Conservation (phyloP, 2,888 invertebrate species). For the Tachina lurida region DNA sequence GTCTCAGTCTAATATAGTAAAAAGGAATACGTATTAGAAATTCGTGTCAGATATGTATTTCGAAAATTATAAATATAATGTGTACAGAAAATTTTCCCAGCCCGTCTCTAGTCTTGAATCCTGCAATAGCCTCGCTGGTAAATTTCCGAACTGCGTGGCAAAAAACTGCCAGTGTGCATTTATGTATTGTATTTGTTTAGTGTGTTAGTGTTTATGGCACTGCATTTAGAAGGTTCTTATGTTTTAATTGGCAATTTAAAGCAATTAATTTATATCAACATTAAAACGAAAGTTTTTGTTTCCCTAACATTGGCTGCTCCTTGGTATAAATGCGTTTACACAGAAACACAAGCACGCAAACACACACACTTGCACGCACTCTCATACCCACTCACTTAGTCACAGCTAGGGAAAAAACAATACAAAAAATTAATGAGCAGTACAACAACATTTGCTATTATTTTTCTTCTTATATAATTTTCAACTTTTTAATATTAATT, state of each 20-base stretch:
- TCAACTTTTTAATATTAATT: constrained; percentile 37
- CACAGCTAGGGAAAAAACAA: not conserved
- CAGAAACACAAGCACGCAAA: not conserved
- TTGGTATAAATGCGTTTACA: not conserved
- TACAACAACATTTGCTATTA: constrained; percentile 22
- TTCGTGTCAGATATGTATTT: too few species aligned
- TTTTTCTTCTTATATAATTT: constrained; percentile 2
- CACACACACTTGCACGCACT: not conserved
- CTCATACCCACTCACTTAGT: too few species aligned
- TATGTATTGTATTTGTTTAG: constrained; percentile 10
- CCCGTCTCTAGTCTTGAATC: too few species aligned
- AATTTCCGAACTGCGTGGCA: constrained; percentile 10
- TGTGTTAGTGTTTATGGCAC: constrained; percentile 23
- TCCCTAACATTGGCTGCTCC: constrained; percentile 14
- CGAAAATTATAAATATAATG: too few species aligned
- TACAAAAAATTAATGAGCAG: constrained; percentile 29
- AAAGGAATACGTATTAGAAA: too few species aligned
- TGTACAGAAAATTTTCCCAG: too few species aligned
- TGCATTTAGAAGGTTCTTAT: constrained; percentile 67
- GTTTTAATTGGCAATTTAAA: constrained; percentile 71
- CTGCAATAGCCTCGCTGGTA: not conserved
- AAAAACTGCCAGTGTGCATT: constrained; percentile 20
- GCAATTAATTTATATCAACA: constrained; percentile 71
- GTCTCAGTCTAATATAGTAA: too few species aligned
- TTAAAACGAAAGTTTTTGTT: constrained; percentile 47